Evolutionary conservation across 1,140 invertebrate genomes (phyloP).

Genomic region (Andrena cerasifolii): DNA sequence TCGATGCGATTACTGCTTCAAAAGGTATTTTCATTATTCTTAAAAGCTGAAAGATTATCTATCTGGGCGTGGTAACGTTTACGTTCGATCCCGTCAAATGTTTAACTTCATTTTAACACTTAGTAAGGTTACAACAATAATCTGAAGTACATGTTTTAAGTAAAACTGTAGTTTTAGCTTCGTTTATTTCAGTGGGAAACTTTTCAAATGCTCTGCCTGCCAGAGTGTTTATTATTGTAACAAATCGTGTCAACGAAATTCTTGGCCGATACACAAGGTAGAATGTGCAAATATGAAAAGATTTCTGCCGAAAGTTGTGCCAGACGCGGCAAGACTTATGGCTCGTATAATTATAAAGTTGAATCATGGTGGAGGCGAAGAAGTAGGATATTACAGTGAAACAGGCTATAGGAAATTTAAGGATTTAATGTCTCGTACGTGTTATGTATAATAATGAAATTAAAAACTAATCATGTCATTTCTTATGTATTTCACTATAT

Average conservation of each 20-base stretch:
- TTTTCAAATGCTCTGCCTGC: conserved; percentile 90
- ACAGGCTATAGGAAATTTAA: conserved; percentile 89
- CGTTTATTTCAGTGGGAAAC: conserved; percentile 83
- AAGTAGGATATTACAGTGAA: conserved; percentile 86
- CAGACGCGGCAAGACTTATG: conserved; percentile 89
- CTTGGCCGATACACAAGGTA: conserved; percentile 89
- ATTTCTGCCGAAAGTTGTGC: conserved; percentile 85
- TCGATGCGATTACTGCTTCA: conserved; percentile 86
- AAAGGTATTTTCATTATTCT: conserved; percentile 78
- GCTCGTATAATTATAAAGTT: conserved; percentile 88
- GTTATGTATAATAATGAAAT: conserved; percentile 2
- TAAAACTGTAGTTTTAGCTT: neutral
- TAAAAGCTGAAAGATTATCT: conserved; percentile 1
- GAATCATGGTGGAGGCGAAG: conserved; percentile 85
- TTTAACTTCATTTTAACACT: conserved; percentile 13
- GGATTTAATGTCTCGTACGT: conserved; percentile 93
- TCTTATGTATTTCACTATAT: neutral
- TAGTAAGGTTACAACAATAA: conserved; percentile 23
- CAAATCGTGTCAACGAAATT: conserved; percentile 87
- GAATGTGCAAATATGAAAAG: conserved; percentile 89
- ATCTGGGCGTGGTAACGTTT: conserved; percentile 39
- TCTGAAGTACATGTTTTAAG: neutral
- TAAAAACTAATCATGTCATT: neutral
- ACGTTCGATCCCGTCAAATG: conserved; percentile 11
- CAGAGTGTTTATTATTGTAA: conserved; percentile 92